Conservation (phyloP, 2,888 invertebrate species). For the Teleiodes luculella region DNA sequence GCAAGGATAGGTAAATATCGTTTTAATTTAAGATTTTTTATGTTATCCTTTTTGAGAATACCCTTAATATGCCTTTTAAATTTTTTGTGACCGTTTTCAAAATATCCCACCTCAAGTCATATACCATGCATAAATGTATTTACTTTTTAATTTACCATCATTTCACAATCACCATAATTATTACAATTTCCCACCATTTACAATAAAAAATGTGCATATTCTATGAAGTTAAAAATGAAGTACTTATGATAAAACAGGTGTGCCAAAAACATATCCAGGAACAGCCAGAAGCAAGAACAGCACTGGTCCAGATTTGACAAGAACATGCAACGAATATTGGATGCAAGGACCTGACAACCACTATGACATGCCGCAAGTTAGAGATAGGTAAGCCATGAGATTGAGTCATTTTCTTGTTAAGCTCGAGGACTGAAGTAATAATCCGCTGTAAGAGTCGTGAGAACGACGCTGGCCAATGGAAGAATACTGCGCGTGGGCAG, state of each 20-base stretch:
- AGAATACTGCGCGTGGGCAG: neutral
- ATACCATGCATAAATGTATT: too few species aligned
- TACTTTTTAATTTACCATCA: too few species aligned
- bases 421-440: neutral
- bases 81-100: too few species aligned
- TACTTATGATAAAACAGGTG: conserved; percentile 38
- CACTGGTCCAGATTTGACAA: conserved; percentile 58
- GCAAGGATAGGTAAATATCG: conserved; percentile 50
- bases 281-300: conserved; percentile 54
- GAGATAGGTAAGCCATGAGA: conserved; percentile 50
- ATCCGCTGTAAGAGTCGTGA: neutral
- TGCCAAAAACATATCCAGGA: conserved; percentile 56
- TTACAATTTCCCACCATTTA: too few species aligned
- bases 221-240: too few species aligned
- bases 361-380: conserved; percentile 67
- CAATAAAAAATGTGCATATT: too few species aligned
- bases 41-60: too few species aligned
- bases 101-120: too few species aligned
- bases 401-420: conserved; percentile 5
- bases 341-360: conserved; percentile 67
- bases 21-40: too few species aligned
- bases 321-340: conserved; percentile 71
- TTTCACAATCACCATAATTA: too few species aligned
- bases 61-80: too few species aligned
- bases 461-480: neutral